Evolutionary conservation across 2,888 invertebrate species (phyloP).

Genomic region (Leucoptera coffeella): DNA sequence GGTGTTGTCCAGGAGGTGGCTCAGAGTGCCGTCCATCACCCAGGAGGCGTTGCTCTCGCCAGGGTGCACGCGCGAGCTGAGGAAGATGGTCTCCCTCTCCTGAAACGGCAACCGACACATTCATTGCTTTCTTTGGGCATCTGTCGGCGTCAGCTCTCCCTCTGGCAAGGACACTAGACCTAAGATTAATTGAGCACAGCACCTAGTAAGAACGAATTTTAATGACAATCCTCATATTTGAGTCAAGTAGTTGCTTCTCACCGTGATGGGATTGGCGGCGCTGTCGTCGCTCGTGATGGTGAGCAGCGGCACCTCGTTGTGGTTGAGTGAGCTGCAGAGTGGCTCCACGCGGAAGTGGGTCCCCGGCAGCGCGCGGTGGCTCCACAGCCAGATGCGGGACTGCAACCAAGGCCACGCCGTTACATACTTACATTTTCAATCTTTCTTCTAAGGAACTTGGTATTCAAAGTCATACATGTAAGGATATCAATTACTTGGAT

Average conservation of each 20-base stretch:
- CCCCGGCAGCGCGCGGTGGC: constrained; percentile 28
- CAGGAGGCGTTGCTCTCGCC: constrained; percentile 85
- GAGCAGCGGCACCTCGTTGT: constrained; percentile 67
- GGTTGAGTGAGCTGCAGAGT: constrained; percentile 64
- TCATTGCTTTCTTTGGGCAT: not conserved
- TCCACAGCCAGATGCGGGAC: constrained; percentile 60
- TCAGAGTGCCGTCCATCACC: constrained; percentile 79
- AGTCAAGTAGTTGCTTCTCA: constrained; percentile 13
- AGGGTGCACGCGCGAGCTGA: constrained; percentile 79
- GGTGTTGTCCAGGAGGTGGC: constrained; percentile 56
- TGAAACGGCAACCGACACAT: constrained; percentile 13
- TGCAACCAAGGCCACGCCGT: no score
- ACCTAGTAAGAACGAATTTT: no score
- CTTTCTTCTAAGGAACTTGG: no score
- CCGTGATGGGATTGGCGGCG: constrained; percentile 48
- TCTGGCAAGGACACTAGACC: no score
- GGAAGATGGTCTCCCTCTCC: constrained; percentile 64
- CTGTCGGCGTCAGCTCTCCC: no score
- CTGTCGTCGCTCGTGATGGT: constrained; percentile 65
- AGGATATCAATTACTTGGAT: no score
- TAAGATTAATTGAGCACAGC: no score
- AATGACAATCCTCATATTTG: no score
- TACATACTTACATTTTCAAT: no score
- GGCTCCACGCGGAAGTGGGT: constrained; percentile 61
- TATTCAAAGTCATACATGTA: no score